Base-by-base conservation (phyloP, 2,113 vertebrate genomes). In the Eudyptes chrysolophus region DNA sequence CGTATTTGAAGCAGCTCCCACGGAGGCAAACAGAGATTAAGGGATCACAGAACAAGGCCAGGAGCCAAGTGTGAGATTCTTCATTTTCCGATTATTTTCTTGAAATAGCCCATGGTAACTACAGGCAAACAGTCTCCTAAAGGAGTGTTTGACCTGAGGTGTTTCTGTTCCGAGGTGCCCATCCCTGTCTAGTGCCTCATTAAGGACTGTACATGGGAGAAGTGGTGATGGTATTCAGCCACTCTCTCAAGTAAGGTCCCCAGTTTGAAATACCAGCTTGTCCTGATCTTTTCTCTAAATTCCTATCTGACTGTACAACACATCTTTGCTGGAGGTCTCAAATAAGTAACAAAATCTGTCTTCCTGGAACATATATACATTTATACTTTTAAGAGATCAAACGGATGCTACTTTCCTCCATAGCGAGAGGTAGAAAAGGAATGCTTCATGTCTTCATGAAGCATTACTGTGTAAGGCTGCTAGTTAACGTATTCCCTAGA, bases 21-120 rank as follows among this genome's bases (percentile, higher is more conserved):
- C 0, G 1, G 32, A 36, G 34, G 15, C 42, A 44, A 27, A 60
- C 0, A 4, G 25, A 46, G 57, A 18, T 15, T 4, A 34, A 52
- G 36, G 61, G 40, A 30, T 18, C 27, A 7, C 79, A 70, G 42
- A 48, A 61, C 17, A 46, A 58, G 54, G 52, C 15, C 34, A 44
- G 87, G 44, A 70, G 57, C 42, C 38, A 27, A 65, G 38, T 0
- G 30, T 15, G 25, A 49, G 30, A 22, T 13, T 48, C 20, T 55
- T 44, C 44, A 11, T 29, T 65, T 52, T 16, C 61, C 7, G 0
- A 7, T 29, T 7, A 40, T 58, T 40, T 84, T 22, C 66, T n/a
- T 27, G n/a, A 51, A 74, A 64, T 3, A 30, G 46, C 65, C 34
- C 58, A 3, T 0, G 15, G 4, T 32, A 40, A 36, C 54, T 8